phyloP scores from a whole-genome alignment of 1,140 invertebrate species.

The Aphis gossypii region DNA sequence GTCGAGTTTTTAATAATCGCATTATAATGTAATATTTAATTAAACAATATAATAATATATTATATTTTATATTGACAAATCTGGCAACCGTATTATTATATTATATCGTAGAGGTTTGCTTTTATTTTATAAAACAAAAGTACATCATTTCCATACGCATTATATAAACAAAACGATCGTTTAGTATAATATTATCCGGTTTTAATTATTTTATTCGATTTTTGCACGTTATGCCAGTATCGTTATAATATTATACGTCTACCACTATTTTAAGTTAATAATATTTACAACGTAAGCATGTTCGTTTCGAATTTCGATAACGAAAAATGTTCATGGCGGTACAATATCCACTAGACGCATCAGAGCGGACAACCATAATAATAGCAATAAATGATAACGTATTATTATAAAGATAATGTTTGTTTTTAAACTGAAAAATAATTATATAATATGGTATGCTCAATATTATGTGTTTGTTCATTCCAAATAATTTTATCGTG shows the following conservation, averaged over 20 bases:
- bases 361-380: not conserved
- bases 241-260: not conserved
- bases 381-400: not conserved
- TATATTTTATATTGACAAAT: not conserved
- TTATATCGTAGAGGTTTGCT: not conserved
- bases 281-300: not conserved
- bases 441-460: not conserved
- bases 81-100: not conserved
- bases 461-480: not conserved
- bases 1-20: no score
- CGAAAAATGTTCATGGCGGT: not conserved
- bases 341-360: no score
- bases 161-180: not conserved
- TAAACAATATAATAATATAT: no score
- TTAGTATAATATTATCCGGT: not conserved
- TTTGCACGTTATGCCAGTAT: not conserved
- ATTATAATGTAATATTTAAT: no score
- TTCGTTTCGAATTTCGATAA: not conserved
- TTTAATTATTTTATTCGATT: not conserved
- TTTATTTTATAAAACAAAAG: not conserved
- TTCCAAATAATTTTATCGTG: not conserved
- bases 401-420: not conserved
- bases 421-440: not conserved
- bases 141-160: not conserved
- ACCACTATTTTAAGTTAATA: not conserved